A percentile compares a stretch with the other conserved stretches of the same genome.
These are phyloP conservation scores for Hydrolagus affinis DNA, from an alignment of 2,113 vertebrate genomes.

Conservation along the genomic window DNA sequence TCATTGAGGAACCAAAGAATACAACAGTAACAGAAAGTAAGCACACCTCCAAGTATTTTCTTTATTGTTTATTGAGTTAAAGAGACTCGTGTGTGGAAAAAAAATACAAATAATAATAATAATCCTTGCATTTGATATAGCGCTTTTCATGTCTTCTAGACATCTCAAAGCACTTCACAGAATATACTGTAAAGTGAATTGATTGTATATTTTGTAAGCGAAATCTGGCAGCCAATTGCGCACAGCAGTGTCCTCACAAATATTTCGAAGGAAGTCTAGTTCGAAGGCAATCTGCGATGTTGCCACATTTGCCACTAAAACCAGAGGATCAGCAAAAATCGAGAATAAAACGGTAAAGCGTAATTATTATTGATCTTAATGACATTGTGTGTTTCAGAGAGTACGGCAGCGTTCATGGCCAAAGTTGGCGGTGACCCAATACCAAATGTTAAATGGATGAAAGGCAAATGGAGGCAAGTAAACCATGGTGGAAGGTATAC, in stretches of 20 bases:
- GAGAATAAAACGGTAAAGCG: not conserved
- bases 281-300: not conserved
- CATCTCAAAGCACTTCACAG: too few relatives aligned
- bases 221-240: too few relatives aligned
- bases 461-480: slow-evolving; percentile 94
- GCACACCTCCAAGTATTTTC: slow-evolving; percentile 36
- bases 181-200: too few relatives aligned
- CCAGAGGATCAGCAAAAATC: not conserved
- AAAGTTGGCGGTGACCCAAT: slow-evolving; percentile 95
- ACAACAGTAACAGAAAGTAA: slow-evolving; percentile 79
- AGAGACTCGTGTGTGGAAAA: not conserved
- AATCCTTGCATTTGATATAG: too few relatives aligned
- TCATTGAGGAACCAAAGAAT: slow-evolving; percentile 79
- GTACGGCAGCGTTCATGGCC: slow-evolving; percentile 82
- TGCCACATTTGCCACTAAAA: not conserved
- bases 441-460: slow-evolving; percentile 94
- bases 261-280: not conserved
- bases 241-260: too few relatives aligned
- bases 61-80: not conserved
- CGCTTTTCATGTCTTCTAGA: too few relatives aligned
- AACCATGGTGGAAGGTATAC: slow-evolving; percentile 82
- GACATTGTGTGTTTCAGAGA: slow-evolving; percentile 58
- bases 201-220: too few relatives aligned
- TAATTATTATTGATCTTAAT: not conserved
- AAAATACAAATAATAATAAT: too few relatives aligned